phyloP scores from a whole-genome alignment of 2,113 vertebrate genomes.

The Pseudopodoces humilis region DNA sequence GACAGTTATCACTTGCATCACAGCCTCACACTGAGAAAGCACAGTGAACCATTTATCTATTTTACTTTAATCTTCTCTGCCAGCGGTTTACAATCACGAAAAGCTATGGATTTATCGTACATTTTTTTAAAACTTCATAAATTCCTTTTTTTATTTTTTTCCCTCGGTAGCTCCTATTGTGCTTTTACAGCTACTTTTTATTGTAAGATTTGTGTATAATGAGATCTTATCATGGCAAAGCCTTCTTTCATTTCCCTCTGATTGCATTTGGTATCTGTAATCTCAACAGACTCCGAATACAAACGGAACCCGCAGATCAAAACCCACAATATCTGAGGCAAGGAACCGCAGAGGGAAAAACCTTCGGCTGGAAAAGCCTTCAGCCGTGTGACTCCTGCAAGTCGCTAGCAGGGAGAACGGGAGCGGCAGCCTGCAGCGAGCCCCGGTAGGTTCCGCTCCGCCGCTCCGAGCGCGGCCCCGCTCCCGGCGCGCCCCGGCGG shows the following conservation, averaged over 20 bases:
- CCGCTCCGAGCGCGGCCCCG: accelerated
- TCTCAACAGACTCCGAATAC: background rate
- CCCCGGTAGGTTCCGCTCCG: accelerated
- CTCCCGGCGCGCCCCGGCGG: no score
- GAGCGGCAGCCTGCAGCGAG: accelerated
- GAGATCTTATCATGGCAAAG: background rate
- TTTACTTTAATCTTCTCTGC: background rate
- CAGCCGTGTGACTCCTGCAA: background rate
- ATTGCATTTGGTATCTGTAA: background rate
- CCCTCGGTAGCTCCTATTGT: background rate
- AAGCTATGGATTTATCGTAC: background rate
- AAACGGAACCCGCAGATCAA: background rate
- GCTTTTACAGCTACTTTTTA: background rate
- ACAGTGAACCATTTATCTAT: background rate
- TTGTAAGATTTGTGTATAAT: background rate
- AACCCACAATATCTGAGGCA: background rate
- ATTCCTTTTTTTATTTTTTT: background rate
- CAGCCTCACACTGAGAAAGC: background rate
- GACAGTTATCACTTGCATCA: background rate
- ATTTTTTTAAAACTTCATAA: background rate
- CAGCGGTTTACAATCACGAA: background rate
- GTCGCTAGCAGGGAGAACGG: accelerated
- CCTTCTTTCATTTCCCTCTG: background rate
- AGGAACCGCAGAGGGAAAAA: background rate
- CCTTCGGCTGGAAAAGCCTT: background rate